Conservation (phyloP, 64 coral and sea anemone genomes). For the Dendrophyllia cribrosa region DNA sequence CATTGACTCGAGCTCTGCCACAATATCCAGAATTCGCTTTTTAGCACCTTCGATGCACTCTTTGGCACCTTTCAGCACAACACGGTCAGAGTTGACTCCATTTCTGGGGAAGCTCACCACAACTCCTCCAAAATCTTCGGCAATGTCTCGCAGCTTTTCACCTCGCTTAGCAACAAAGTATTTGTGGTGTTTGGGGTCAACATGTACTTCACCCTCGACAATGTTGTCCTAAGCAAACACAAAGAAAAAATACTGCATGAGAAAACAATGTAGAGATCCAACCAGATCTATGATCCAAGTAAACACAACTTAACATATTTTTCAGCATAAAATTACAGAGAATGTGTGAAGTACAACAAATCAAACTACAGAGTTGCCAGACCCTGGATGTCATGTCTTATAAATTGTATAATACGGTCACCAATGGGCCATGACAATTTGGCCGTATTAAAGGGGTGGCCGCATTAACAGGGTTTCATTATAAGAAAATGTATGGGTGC, state of each 20-base stretch:
- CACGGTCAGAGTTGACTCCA: constrained; percentile 85
- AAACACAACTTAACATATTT: no score
- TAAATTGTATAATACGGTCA: no score
- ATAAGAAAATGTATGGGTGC: no score
- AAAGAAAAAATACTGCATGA: background rate
- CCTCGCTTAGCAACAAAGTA: constrained; percentile 96
- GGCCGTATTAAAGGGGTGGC: no score
- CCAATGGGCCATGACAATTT: no score
- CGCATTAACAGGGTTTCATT: no score
- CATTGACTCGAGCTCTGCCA: constrained; percentile 92
- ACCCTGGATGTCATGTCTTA: no score
- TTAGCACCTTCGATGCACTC: constrained; percentile 97
- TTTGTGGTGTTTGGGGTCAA: constrained; percentile 95
- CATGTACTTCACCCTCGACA: constrained; percentile 91
- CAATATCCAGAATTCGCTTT: constrained; percentile 92
- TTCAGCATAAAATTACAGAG: no score
- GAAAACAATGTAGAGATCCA: background rate
- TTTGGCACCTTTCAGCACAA: constrained; percentile 95
- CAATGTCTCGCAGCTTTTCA: constrained; percentile 85
- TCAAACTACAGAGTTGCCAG: no score
- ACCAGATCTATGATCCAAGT: no score
- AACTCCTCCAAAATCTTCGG: constrained; percentile 90
- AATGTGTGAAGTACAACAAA: no score
- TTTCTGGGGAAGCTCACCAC: constrained; percentile 94
- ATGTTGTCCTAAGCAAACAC: constrained; percentile 85